Conservation (phyloP, 2,797 vertebrate species). For the Kryptolebias ocellatus region DNA sequence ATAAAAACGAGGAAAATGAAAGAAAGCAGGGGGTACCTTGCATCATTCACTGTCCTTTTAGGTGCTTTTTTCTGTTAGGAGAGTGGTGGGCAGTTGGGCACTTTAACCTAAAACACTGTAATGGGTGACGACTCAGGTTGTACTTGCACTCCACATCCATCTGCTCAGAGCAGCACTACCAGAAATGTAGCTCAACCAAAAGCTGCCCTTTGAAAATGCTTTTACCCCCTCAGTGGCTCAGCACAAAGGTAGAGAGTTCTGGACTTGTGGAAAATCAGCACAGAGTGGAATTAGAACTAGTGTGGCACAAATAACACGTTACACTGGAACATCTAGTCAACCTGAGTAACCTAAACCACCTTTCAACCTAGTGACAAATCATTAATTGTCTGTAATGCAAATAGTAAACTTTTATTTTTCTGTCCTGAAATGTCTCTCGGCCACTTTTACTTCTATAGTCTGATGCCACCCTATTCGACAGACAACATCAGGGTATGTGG, state of each 20-base stretch:
- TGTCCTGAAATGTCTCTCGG: slow-evolving; percentile 11
- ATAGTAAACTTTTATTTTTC: not conserved
- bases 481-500: slow-evolving; percentile 54
- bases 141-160: slow-evolving; percentile 81
- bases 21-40: slow-evolving; percentile 3
- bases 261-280: slow-evolving; percentile 66
- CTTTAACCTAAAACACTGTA: slow-evolving; percentile 81
- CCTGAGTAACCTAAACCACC: slow-evolving; percentile 2
- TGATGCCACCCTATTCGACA: slow-evolving; percentile 54
- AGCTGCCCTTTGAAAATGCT: slow-evolving; percentile 74
- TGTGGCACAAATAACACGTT: slow-evolving; percentile 32
- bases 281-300: slow-evolving; percentile 25
- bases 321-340: slow-evolving; percentile 20
- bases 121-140: slow-evolving; percentile 75
- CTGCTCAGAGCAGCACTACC: slow-evolving; percentile 71
- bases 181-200: slow-evolving; percentile 61
- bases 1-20: slow-evolving; percentile 6
- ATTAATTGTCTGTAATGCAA: slow-evolving; percentile 4
- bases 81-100: slow-evolving; percentile 78
- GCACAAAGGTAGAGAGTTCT: slow-evolving; percentile 53
- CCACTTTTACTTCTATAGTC: slow-evolving; percentile 14
- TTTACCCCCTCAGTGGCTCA: slow-evolving; percentile 52
- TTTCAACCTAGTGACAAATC: slow-evolving; percentile 7
- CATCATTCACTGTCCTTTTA: slow-evolving; percentile 52
- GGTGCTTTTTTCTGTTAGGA: slow-evolving; percentile 47